Evolutionary conservation across 2,888 invertebrate genomes (phyloP), one percentile per base, ranked within the genome.

Genomic region (Drosophila hamatofila): DNA sequence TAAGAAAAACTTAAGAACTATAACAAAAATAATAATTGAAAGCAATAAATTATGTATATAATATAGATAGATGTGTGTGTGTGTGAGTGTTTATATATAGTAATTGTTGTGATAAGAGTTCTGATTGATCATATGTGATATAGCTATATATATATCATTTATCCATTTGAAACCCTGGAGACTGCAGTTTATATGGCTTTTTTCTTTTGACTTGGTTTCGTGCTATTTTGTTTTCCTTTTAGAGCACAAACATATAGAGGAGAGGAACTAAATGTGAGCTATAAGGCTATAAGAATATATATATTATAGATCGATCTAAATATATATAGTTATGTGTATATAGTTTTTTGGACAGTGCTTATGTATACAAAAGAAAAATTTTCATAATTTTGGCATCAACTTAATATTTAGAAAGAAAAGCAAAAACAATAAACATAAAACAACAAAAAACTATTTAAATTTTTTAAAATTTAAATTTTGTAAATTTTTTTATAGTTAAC

Each of bases 101-200:
- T 55, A 39, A 54, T 77, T 51, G 49, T 23, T 51, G 49, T 62
- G 74, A 62, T 75, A 75, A 78, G 74, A 75, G 55, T 59, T 63
- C 33, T 78, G 59, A 52, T 68, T 57, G 35, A 66, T 67, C 60
- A 41, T 58, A 42, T 69, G 51, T 62, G 61, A 46, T 57, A 52
- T 52, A 25, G 14, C n/a, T 55, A 56, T 41, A 41, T 30, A 39
- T 41, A 48, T 48, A 39, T 42, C 25, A 18, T 39, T 72, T 58
- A 51, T 65, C 60, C 56, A 67, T 48, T 83, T 85, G 88, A 89
- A 85, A 85, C 89, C 85, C 85, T 89, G 73, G 62, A 88, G 81
- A 83, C 78, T 78, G 86, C 81, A 75, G 72, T 83, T 54, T 25
- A 72, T 54, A 65, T 75, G 65, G 66, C 67, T n/a, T 66, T 68